Evolutionary conservation across 2,888 invertebrate genomes (phyloP).

Genomic region (Sarcophaga subvicina): DNA sequence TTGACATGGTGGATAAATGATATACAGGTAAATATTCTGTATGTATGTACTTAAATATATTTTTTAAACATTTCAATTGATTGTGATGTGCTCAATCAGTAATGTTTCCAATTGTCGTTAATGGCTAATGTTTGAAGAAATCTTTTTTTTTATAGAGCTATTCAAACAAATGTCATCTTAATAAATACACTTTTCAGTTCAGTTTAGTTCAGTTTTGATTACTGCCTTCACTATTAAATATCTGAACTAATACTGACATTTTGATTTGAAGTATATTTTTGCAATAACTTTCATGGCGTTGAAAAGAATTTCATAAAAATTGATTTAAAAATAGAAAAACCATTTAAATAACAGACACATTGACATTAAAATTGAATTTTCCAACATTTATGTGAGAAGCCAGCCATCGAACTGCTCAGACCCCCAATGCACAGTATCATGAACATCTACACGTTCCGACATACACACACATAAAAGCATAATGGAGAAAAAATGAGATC

Average conservation of each 20-base stretch:
- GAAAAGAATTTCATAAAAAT: slow-evolving; percentile 28
- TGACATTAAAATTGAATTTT: slow-evolving; percentile 64
- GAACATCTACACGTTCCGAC: not conserved
- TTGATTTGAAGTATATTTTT: not conserved
- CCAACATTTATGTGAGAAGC: slow-evolving; percentile 19
- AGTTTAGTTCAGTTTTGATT: not conserved
- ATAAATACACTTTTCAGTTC: no score
- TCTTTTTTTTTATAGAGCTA: no score
- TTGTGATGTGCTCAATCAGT: no score
- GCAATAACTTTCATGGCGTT: slow-evolving; percentile 7
- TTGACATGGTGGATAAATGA: slow-evolving; percentile 85
- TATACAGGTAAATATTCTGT: slow-evolving; percentile 76
- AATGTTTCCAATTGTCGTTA: no score
- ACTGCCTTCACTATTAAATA: not conserved
- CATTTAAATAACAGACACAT: slow-evolving; percentile 52
- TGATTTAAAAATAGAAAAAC: slow-evolving; percentile 24
- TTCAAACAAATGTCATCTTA: no score
- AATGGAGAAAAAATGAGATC: slow-evolving; percentile 31
- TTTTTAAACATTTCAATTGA: no score
- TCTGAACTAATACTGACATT: no score
- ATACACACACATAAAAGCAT: not conserved
- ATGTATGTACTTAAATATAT: no score
- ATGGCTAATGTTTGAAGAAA: no score
- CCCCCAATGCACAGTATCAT: slow-evolving; percentile 5
- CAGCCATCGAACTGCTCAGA: slow-evolving; percentile 26